Evolutionary conservation across 2,113 vertebrate species (phyloP).

Genomic region (Syngnathoides biaculeatus): DNA sequence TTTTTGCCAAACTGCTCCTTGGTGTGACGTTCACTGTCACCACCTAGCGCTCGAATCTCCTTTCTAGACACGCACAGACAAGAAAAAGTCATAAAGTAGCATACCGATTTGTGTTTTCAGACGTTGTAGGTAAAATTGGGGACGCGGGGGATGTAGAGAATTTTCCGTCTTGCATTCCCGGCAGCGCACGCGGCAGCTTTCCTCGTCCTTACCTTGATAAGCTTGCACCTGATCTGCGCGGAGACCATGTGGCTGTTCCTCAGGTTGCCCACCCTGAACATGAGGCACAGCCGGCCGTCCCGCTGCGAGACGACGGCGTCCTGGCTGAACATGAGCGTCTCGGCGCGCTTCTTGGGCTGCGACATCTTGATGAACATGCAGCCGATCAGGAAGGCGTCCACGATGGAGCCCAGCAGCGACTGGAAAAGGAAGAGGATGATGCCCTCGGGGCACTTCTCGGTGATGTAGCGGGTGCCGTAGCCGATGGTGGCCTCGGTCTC

Average conservation of each 20-base stretch:
- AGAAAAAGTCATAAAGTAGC: no score
- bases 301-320: conserved; percentile 82
- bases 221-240: conserved; percentile 88
- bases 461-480: conserved; percentile 85
- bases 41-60: no score
- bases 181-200: background rate
- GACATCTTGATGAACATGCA: conserved; percentile 95
- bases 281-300: conserved; percentile 85
- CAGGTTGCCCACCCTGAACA: conserved; percentile 87
- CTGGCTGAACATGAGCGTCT: conserved; percentile 88
- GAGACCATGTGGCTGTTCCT: conserved; percentile 91
- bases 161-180: no score
- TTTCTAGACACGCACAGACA: no score
- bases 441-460: conserved; percentile 84
- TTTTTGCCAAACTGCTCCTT: no score
- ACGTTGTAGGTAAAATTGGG: no score
- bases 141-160: no score
- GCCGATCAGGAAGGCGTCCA: conserved; percentile 86
- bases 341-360: conserved; percentile 86
- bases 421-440: conserved; percentile 88
- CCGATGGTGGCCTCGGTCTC: conserved; percentile 88
- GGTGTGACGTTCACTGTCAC: no score
- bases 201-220: conserved; percentile 75
- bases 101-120: no score
- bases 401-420: conserved; percentile 84